Evolutionary conservation across 2,888 invertebrate genomes (phyloP).

Genomic region (Prosopocoilus inquinatus): DNA sequence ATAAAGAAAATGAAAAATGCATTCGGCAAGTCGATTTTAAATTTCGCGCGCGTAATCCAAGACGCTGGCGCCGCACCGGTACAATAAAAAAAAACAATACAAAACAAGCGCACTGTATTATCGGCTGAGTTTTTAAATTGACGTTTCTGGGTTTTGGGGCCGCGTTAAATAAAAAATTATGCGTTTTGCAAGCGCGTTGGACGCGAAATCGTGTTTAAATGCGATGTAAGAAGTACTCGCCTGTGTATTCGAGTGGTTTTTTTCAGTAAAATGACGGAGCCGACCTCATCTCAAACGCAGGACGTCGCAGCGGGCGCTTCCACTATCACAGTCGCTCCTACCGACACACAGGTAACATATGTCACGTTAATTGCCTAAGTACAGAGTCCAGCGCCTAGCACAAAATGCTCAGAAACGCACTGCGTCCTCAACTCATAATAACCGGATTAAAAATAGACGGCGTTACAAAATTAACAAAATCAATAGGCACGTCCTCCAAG

Average conservation of each 20-base stretch:
- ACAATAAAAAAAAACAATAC: neutral
- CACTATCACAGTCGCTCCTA: constrained; percentile 42
- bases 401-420: constrained; percentile 9
- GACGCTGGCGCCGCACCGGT: constrained; percentile 4
- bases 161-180: constrained; percentile 3
- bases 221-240: constrained; percentile 19
- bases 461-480: constrained; percentile 5
- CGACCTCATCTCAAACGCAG: constrained; percentile 24
- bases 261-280: constrained; percentile 30
- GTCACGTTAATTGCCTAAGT: neutral
- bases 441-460: constrained; percentile 14
- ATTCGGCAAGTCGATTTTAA: neutral
- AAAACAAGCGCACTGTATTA: neutral
- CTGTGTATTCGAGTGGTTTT: constrained; percentile 1
- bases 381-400: neutral
- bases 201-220: constrained; percentile 11
- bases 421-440: constrained; percentile 10
- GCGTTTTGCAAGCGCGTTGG: neutral
- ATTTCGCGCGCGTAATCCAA: neutral
- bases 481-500: constrained; percentile 19
- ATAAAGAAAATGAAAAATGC: too few species aligned
- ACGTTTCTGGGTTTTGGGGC: constrained; percentile 4
- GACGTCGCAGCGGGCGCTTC: constrained; percentile 32
- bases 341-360: constrained; percentile 43
- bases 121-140: constrained; percentile 6